Evolutionary conservation across 2,113 vertebrate genomes (phyloP), one percentile per base, ranked within the genome.

Genomic region (Emydura subglobosa): DNA sequence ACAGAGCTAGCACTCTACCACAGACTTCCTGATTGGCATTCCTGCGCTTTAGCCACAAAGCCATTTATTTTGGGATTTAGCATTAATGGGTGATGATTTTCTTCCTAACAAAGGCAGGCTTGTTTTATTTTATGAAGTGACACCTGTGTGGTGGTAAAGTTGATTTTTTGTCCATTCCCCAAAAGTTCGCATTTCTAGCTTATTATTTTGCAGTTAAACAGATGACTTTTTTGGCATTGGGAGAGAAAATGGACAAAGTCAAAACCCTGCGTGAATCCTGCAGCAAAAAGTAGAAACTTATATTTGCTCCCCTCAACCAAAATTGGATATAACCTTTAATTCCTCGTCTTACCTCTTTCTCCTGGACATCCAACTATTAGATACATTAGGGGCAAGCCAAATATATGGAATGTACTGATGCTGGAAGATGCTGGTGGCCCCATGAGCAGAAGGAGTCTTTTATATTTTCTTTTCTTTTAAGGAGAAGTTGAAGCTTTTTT

Each of bases 401-500:
- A 1, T 86, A 11, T 78, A 82, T 74, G 11, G 59, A 82, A 92
- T 0, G 17, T 22, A 57, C 1, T 80, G 86, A 29, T 65, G n/a
- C 57, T 57, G 39, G 74, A 50, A 68, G 11, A 1, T 65, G 50
- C 3, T 27, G 9, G 19, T 39, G 27, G 51, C 65, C 57, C 47
- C 25, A 24, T 74, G 72, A 76, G 82, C 85, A 24, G 22, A 24
- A 1, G 7, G 31, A 87, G 16, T 82, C 39, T 50, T 90, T 49
- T 49, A 27, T 68, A 34, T 86, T 94, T 95, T 87, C 49, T 93
- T 96, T 93, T 92, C 31, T 51, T 94, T 92, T 65, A 86, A 93
- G 29, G 39, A 79, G 65, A 92, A 95, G 78, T 89, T 94, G 80
- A 53, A 86, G 88, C 1, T 91, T 94, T 86, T 47, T 81, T 21